Base-by-base conservation (phyloP, 2,113 vertebrate species). In the Struthidea cinerea region DNA sequence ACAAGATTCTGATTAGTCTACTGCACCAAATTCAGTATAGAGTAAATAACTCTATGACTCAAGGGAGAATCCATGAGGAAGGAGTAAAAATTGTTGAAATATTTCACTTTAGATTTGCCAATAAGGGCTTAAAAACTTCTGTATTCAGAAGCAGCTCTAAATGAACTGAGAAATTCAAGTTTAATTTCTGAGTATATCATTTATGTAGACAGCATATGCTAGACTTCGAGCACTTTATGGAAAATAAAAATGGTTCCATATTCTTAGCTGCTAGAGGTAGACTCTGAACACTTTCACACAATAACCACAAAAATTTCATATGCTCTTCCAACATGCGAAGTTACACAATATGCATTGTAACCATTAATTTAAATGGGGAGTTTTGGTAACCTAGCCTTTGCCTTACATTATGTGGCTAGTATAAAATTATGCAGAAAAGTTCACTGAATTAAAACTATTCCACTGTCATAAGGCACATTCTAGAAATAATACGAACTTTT, bases 1-100 rank as follows among this genome's bases (percentile, higher is more conserved):
- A 96, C 96, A 97, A 95, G 78, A 85, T 86, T 85, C 39, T 65
- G 28, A 83, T 44, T 67, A 85, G 27, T 17, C 30, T 71, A 82
- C 15, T 47, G 27, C 46, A 77, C 19, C 15, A 84, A 76, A 77
- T 63, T 91, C 67, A 63, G 33, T 7, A 76, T 0, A 67, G 4
- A 53, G 16, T 49, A 85, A 59, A 39, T 33, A 41, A 88, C 41
- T 78, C 35, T 44, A 56, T 13, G 14, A 76, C 46, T 76, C 4
- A 2, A 65, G 46, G 49, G 70, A 20, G 30, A 60, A 30, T 28
- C 32, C 53, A 37, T 11, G 32, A 71, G 19, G 22, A 39, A 52
- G 11, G 23, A 78, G 6, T 61, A 89, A 68, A 78, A 73, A 53
- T 18, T 52, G 1, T 32, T 65, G 13, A 82, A 82, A 28, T 53